Conservation (phyloP, 2,797 vertebrate species). For the Erithacus rubecula region DNA sequence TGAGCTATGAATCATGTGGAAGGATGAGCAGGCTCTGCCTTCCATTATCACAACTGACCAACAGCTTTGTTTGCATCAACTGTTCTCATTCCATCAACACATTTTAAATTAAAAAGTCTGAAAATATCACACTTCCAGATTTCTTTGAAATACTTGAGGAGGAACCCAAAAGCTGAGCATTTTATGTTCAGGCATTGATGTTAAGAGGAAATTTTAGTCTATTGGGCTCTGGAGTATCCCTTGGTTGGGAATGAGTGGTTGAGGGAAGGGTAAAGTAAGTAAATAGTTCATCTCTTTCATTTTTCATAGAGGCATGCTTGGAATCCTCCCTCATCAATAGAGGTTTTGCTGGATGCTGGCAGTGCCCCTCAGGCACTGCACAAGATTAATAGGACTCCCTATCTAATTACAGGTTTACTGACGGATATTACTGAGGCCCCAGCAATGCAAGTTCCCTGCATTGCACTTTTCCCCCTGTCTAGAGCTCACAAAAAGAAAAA, state of each 20-base stretch:
- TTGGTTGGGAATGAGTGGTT: not conserved
- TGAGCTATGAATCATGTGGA: not conserved
- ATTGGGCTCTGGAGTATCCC: not conserved
- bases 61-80: not conserved
- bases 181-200: not conserved
- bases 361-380: slow-evolving; percentile 67
- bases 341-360: slow-evolving; percentile 65
- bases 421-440: slow-evolving; percentile 81
- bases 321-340: slow-evolving; percentile 76
- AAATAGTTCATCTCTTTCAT: slow-evolving; percentile 59
- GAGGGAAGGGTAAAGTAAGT: slow-evolving; percentile 33
- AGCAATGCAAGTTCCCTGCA: slow-evolving; percentile 68
- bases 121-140: not conserved
- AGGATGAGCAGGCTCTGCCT: slow-evolving; percentile 14
- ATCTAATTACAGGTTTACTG: slow-evolving; percentile 86
- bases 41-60: slow-evolving; percentile 22
- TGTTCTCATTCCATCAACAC: not conserved
- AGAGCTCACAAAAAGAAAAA: slow-evolving; percentile 17
- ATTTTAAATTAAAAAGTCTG: not conserved
- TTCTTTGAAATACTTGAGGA: not conserved
- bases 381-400: slow-evolving; percentile 78
- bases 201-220: not conserved
- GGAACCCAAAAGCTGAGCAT: not conserved
- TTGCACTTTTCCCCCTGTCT: slow-evolving; percentile 50
- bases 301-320: slow-evolving; percentile 69